Evolutionary conservation across 2,797 vertebrate species (phyloP).

Genomic region (Gallinago stenura): DNA sequence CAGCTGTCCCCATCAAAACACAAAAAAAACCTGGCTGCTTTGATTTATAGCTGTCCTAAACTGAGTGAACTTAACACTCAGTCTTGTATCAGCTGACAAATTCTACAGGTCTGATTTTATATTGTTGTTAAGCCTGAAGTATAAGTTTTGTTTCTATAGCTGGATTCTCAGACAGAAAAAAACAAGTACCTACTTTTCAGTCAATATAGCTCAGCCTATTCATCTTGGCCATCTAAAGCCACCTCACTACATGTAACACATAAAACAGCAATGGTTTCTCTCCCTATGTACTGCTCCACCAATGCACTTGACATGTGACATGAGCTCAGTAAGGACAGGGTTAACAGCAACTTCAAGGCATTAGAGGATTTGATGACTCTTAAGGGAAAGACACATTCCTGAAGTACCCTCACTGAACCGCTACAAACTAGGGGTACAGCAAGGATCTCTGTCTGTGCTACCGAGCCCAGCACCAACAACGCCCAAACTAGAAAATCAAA

Average conservation of each 20-base stretch:
- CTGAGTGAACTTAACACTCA: background rate
- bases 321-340: background rate
- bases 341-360: background rate
- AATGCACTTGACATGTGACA: too few relatives aligned
- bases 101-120: background rate
- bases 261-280: background rate
- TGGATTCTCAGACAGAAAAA: background rate
- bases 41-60: background rate
- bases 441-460: background rate
- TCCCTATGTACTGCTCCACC: too few relatives aligned
- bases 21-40: background rate
- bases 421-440: fast-evolving
- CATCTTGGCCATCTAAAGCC: background rate
- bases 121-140: background rate
- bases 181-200: background rate
- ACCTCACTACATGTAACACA: background rate
- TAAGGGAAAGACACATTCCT: background rate
- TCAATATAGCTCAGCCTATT: background rate
- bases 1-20: slow-evolving; percentile 6
- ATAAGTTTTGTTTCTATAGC: background rate
- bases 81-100: background rate
- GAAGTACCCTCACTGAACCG: background rate
- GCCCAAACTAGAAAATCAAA: fast-evolving
- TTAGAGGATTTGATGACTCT: background rate
- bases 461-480: fast-evolving